Conservation (phyloP, 2,113 vertebrate genomes). For the Corydoras sp. region DNA sequence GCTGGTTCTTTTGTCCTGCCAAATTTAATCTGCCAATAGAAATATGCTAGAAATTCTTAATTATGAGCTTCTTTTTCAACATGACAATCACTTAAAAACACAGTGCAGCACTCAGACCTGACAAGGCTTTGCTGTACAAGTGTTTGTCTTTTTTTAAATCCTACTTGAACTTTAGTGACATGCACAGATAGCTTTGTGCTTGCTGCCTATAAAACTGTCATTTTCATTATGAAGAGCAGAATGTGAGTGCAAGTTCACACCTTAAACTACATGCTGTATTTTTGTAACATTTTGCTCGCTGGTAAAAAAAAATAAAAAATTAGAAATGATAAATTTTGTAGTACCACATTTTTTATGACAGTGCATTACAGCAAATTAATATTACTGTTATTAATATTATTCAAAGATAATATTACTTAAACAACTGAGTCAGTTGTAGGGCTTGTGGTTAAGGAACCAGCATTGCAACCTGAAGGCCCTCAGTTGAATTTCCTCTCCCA, state of each 20-base stretch:
- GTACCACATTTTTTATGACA: too few relatives aligned
- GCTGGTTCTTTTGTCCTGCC: slow-evolving; percentile 3
- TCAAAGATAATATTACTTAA: too few relatives aligned
- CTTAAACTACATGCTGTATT: neutral
- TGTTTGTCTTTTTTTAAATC: neutral
- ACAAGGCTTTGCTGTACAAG: neutral
- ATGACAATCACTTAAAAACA: neutral
- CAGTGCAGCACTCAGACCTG: neutral
- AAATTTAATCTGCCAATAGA: slow-evolving; percentile 39
- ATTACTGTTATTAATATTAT: too few relatives aligned
- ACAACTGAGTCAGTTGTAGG: too few relatives aligned
- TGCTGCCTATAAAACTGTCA: neutral
- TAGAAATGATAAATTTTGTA: too few relatives aligned
- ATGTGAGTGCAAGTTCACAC: neutral
- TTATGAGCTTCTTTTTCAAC: neutral
- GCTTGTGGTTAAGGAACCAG: too few relatives aligned
- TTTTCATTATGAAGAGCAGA: neutral
- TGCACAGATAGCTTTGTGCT: neutral
- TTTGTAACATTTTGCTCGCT: neutral
- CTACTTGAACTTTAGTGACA: neutral
- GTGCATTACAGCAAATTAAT: too few relatives aligned
- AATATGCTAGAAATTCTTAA: neutral
- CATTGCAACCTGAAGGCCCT: too few relatives aligned
- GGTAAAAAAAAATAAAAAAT: too few relatives aligned
- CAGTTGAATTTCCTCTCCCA: too few relatives aligned